Evolutionary conservation across 92 coral and sea anemone genomes (phyloP), one percentile per base, ranked within the genome.

Genomic region (Micromussa lordhowensis): DNA sequence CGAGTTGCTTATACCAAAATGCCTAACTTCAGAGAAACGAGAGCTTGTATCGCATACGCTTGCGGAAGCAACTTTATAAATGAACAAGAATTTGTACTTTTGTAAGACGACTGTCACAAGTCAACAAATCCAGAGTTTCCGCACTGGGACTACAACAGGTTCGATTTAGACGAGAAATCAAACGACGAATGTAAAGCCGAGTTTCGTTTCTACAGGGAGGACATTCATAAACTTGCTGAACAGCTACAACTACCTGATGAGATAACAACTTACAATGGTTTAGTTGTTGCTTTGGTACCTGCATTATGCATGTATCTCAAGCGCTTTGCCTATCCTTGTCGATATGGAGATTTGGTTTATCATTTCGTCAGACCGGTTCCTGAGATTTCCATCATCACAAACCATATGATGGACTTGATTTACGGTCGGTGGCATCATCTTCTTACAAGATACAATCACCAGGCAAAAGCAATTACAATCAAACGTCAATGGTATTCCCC

Each of bases 161-260:
- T 90, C 77, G 91, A 93, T 74, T 77, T 93, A 38, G 95, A 93
- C 81, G 82, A 81, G 78, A 68, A 66, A 55, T 71, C 89, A 75
- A 83, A 83, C 68, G 95, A 78, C 68, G 90, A 93, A 87, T 93
- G 95, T 77, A 90, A 87, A 81, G 91, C 93, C 69, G 91, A 93
- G 53, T 90, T 84, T 79, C 87, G 93, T 54, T 90, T 93, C 82
- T 58, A 53, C 69, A 90, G 69, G 82, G 71, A 87, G 8, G 95
- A 87, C 80, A 86, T 90, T 9, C 79, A 77, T 51, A 78, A 93
- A 59, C 89, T 93, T 78, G 86, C 87, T 34, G 91, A 87, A 24
- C 59, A 53, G 34, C 88, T 91, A 51, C 89, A 91, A 40, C 53
- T 87, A 77, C 94, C 89, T 0, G 91, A 83, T 22, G 94, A 91